These are phyloP conservation scores for Drosophila ercepeae DNA, from an alignment of 1,140 invertebrate genomes.

Conservation along the genomic window DNA sequence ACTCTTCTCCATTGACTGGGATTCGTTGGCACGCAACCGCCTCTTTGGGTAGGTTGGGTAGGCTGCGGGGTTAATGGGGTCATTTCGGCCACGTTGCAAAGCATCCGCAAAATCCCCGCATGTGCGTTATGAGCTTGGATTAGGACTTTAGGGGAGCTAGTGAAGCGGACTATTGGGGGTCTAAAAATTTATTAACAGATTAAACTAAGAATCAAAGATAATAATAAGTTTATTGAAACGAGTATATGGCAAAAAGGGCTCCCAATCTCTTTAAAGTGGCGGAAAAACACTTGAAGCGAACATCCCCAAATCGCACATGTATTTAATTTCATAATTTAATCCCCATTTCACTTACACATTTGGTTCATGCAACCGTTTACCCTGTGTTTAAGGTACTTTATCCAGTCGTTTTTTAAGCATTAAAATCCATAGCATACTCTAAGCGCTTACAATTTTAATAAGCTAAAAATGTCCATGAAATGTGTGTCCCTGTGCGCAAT, in stretches of 20 bases:
- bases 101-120: slow-evolving; percentile 22
- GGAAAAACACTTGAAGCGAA: not conserved
- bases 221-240: not conserved
- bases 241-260: not conserved
- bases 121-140: slow-evolving; percentile 41
- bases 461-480: slow-evolving; percentile 55
- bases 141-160: slow-evolving; percentile 27
- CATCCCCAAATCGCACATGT: not conserved
- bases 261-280: not conserved
- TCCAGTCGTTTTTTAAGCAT: slow-evolving; percentile 20
- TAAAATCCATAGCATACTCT: slow-evolving; percentile 46
- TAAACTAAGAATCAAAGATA: slow-evolving; percentile 8
- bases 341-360: slow-evolving; percentile 5
- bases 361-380: slow-evolving; percentile 13
- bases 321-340: slow-evolving; percentile 9
- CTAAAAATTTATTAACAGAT: slow-evolving; percentile 38
- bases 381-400: slow-evolving; percentile 3
- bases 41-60: slow-evolving; percentile 9
- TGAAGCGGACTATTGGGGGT: slow-evolving; percentile 13
- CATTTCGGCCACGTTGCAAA: slow-evolving; percentile 43
- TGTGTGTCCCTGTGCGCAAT: slow-evolving; percentile 18
- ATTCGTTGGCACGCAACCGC: slow-evolving; percentile 20
- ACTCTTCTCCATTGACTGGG: slow-evolving; percentile 33
- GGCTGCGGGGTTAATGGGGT: slow-evolving; percentile 52
- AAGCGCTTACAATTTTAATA: slow-evolving; percentile 52